A percentile compares a stretch with the other conserved stretches of the same genome.
phyloP scores from a whole-genome alignment of 2,888 invertebrate genomes.

The Exephanes ischioxanthus region DNA sequence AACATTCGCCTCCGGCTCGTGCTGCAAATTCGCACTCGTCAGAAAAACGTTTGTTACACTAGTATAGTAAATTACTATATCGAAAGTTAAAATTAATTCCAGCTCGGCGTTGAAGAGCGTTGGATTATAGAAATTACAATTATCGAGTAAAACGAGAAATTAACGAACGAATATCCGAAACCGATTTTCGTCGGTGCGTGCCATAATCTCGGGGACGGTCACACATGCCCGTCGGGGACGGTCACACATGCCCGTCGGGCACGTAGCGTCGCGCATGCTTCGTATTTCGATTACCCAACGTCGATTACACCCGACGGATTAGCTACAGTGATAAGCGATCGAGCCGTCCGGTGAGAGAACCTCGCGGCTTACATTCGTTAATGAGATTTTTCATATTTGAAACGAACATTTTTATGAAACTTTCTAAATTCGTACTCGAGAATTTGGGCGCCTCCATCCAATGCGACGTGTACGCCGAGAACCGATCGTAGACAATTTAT shows the following conservation, averaged over 20 bases:
- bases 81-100: not conserved
- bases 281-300: conserved; percentile 12
- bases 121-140: not conserved
- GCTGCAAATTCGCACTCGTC: too few species aligned
- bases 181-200: not conserved
- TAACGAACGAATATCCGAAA: not conserved
- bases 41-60: too few species aligned
- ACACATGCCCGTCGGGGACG: conserved; percentile 16
- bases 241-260: conserved; percentile 15
- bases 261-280: not conserved
- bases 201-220: not conserved
- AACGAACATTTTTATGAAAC: not conserved
- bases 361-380: not conserved
- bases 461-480: not conserved
- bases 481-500: too few species aligned
- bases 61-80: not conserved
- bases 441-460: not conserved
- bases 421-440: not conserved
- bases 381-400: conserved; percentile 11
- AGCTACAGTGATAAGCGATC: conserved; percentile 23
- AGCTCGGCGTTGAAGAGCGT: not conserved
- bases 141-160: not conserved
- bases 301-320: not conserved
- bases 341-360: not conserved
- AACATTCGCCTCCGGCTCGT: too few species aligned